Conservation (phyloP, 2,113 vertebrate genomes). For the Coryphaenoides rupestris region DNA sequence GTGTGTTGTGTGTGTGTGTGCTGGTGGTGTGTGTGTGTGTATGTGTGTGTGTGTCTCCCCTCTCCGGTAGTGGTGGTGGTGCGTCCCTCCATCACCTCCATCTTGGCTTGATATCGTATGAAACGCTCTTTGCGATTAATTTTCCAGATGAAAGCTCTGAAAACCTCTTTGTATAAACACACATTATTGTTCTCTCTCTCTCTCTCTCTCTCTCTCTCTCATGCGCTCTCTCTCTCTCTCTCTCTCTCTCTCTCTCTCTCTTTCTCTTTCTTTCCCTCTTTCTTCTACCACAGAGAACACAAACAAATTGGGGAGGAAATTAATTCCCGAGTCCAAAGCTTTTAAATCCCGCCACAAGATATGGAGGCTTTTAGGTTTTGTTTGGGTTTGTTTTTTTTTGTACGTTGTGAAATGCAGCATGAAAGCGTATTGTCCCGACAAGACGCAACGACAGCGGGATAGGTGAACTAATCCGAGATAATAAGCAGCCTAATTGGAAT, state of each 20-base stretch:
- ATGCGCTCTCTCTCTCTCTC: too few species aligned
- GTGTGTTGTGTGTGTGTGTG: too few species aligned
- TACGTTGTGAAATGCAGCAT: slow-evolving; percentile 28
- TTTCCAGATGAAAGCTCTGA: slow-evolving; percentile 58
- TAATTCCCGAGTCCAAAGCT: slow-evolving; percentile 57
- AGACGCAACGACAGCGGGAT: slow-evolving; percentile 63
- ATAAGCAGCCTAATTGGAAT: slow-evolving; percentile 75
- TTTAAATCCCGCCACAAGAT: slow-evolving; percentile 63
- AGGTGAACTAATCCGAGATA: slow-evolving; percentile 70
- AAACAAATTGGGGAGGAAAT: slow-evolving; percentile 62
- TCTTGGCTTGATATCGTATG: slow-evolving; percentile 25
- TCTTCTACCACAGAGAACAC: slow-evolving; percentile 38
- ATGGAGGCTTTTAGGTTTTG: slow-evolving; percentile 44
- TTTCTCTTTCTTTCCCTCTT: slow-evolving; percentile 7
- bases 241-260: slow-evolving; percentile 8
- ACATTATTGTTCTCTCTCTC: not conserved
- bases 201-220: slow-evolving; percentile 6
- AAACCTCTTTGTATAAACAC: slow-evolving; percentile 46
- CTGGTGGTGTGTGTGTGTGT: too few species aligned
- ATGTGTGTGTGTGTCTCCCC: slow-evolving; percentile 14
- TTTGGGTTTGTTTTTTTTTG: slow-evolving; percentile 62
- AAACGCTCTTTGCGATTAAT: slow-evolving; percentile 45
- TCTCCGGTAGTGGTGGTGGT: slow-evolving; percentile 6
- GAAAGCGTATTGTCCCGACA: slow-evolving; percentile 46
- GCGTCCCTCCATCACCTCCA: slow-evolving; percentile 22